Evolutionary conservation across 2,113 vertebrate species (phyloP).

Genomic region (Probosciger aterrimus): DNA sequence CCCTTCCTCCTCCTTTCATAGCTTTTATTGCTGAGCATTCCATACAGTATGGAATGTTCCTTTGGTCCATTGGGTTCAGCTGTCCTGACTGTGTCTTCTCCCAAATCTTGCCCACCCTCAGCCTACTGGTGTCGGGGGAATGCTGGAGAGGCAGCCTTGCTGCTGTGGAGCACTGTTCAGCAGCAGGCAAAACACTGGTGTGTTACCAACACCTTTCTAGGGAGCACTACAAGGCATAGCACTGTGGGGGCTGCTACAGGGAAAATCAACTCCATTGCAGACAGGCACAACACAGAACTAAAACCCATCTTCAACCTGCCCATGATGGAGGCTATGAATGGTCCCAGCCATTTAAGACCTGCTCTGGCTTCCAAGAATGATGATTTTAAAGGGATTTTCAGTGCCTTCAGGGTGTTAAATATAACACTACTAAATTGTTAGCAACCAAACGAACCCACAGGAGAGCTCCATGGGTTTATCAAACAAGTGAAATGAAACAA

Average conservation of each 20-base stretch:
- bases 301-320: neutral
- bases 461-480: neutral
- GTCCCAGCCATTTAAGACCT: neutral
- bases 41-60: neutral
- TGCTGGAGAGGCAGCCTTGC: neutral
- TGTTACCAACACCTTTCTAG: neutral
- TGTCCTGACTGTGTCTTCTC: neutral
- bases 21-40: neutral
- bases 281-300: neutral
- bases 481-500: neutral
- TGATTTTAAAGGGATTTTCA: neutral
- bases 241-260: neutral
- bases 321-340: neutral
- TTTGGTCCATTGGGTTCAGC: neutral
- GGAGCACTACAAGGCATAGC: neutral
- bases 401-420: neutral
- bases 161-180: neutral
- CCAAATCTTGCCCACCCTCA: neutral
- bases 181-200: neutral
- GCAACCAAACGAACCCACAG: neutral
- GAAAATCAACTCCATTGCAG: neutral
- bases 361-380: neutral
- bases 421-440: neutral
- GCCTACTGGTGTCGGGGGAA: neutral
- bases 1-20: neutral